Percentiles rank a stretch among this genome's conserved stretches.
phyloP scores from a whole-genome alignment of 2,113 vertebrate species.

The Epinephelus lanceolatus region DNA sequence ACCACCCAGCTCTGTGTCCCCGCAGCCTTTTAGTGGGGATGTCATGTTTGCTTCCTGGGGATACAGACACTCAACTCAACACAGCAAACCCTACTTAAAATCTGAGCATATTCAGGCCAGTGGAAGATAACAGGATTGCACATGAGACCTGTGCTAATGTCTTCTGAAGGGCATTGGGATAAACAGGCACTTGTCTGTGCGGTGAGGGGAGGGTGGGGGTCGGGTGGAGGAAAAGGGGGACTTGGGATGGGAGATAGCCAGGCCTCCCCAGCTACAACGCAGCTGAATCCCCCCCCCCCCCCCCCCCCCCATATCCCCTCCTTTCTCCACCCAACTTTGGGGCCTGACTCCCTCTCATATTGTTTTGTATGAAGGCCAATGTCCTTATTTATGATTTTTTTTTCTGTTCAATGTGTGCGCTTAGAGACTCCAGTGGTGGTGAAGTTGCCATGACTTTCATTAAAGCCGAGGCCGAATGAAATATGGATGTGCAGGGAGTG shows the following conservation, averaged over 20 bases:
- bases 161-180: slow-evolving; percentile 85
- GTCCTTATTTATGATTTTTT: slow-evolving; percentile 84
- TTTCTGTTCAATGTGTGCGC: slow-evolving; percentile 72
- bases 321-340: slow-evolving; percentile 56
- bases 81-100: slow-evolving; percentile 79
- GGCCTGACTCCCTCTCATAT: slow-evolving; percentile 70
- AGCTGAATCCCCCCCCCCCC: slow-evolving; percentile 45
- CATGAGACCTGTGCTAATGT: slow-evolving; percentile 84
- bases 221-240: slow-evolving; percentile 59
- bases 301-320: neutral
- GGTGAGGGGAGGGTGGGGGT: slow-evolving; percentile 45
- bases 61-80: slow-evolving; percentile 74
- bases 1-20: slow-evolving; percentile 67
- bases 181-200: slow-evolving; percentile 80
- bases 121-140: slow-evolving; percentile 79
- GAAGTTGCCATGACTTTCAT: slow-evolving; percentile 86
- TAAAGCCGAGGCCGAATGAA: slow-evolving; percentile 85
- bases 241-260: slow-evolving; percentile 75
- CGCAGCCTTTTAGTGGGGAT: slow-evolving; percentile 82
- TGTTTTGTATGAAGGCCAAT: slow-evolving; percentile 82
- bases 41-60: slow-evolving; percentile 80
- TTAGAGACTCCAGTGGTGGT: slow-evolving; percentile 79
- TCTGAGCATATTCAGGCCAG: slow-evolving; percentile 79
- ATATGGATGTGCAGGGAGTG: slow-evolving; percentile 86
- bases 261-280: slow-evolving; percentile 56